These are phyloP conservation scores for Oceanodroma leucorhoa DNA, from an alignment of 2,797 vertebrate species.

Conservation along the genomic window DNA sequence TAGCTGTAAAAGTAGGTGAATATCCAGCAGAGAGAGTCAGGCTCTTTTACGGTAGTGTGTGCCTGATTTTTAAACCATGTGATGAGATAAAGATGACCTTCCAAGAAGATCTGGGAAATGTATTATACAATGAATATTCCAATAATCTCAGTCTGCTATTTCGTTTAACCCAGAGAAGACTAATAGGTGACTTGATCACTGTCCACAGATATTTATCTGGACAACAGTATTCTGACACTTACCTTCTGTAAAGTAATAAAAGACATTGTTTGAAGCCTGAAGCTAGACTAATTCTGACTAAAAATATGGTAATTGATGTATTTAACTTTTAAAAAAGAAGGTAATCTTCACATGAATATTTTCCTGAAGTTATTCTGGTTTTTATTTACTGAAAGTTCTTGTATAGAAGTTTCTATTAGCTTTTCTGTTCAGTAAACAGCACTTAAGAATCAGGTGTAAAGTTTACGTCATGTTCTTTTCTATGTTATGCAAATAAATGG, in stretches of 20 bases:
- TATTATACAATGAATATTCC: background rate
- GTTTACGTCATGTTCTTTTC: background rate
- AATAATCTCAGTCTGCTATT: background rate
- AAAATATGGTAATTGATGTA: background rate
- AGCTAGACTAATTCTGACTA: background rate
- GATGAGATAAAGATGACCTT: background rate
- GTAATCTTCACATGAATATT: background rate
- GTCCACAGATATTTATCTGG: background rate
- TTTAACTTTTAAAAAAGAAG: background rate
- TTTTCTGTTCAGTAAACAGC: background rate
- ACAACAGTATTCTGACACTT: background rate
- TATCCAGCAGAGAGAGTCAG: background rate
- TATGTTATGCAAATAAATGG: background rate
- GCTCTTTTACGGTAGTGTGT: fast-evolving
- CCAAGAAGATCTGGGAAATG: background rate
- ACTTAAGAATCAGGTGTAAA: background rate
- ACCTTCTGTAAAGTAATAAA: background rate
- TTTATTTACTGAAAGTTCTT: background rate
- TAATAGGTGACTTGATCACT: background rate
- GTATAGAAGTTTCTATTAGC: background rate
- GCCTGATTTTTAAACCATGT: background rate
- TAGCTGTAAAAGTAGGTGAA: background rate
- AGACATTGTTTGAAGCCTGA: background rate
- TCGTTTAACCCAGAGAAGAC: background rate
- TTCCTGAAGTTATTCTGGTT: background rate